Evolutionary conservation across 1,140 invertebrate species (phyloP), one percentile per base, ranked within the genome.

Genomic region (Paraescarpia echinospica): DNA sequence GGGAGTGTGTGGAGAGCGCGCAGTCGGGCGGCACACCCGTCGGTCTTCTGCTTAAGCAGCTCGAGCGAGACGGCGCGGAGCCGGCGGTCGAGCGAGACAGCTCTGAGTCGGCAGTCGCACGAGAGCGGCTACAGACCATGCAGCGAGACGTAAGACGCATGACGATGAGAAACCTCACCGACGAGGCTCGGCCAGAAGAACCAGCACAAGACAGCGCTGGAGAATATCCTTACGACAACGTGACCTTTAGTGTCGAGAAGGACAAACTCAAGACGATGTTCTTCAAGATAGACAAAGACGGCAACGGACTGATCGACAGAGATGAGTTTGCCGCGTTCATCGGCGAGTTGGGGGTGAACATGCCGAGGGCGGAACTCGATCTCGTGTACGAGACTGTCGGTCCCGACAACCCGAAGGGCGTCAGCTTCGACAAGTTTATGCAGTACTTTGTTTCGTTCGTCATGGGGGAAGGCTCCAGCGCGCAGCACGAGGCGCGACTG

Each of bases 211-310:
- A 31, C 59, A 77, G 12, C 9, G 59, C 8, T 6, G 59, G 22
- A 27, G 59, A 27, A 77, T 77, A 18, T 27, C 12, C 1, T 35
- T 90, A 90, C 8, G 34, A 35, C 33, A 92, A 89, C 1, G n/a
- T 35, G 33, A 2, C 77, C 31, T 91, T 33, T 6, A 90, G 92
- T 33, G 27, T 35, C n/a, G 77, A 92, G 34, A 93, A 35, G 35
- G 92, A 94, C n/a, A 94, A 94, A 91, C 33, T 94, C 33, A 94
- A 94, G 89, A 92, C 89, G 0, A 89, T 94, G 51, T 94, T 94
- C 41, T 77, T 94, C 51, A 93, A 92, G 51, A 91, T 94, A 33
- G 93, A 94, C 33, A 92, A 91, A 51, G 88, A 93, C n/a, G 93
- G 93, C 22, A 93, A 94, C 59, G 93, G 93, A 33, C 27, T 90